These are phyloP conservation scores for Mesaphorura yosii DNA, from an alignment of 1,140 invertebrate genomes.

Conservation along the genomic window DNA sequence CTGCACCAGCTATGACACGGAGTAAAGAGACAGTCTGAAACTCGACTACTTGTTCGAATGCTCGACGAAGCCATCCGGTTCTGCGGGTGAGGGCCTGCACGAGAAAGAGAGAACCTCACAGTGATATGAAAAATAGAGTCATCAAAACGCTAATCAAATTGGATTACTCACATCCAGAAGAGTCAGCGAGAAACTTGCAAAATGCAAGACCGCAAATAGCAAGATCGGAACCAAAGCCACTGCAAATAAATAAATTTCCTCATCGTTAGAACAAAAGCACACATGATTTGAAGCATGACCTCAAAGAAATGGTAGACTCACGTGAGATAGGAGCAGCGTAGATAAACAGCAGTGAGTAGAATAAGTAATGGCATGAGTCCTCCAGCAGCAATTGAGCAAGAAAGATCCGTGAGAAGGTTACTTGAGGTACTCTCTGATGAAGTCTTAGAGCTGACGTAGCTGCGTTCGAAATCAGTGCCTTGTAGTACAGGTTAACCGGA, in stretches of 20 bases:
- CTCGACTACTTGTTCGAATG: slow-evolving; percentile 72
- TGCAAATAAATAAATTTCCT: slow-evolving; percentile 37
- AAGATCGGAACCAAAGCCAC: slow-evolving; percentile 81
- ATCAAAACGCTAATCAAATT: too few relatives aligned
- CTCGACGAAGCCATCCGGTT: slow-evolving; percentile 71
- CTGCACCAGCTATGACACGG: slow-evolving; percentile 69
- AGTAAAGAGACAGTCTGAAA: slow-evolving; percentile 77
- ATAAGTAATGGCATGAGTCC: slow-evolving; percentile 91
- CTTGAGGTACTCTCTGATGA: slow-evolving; percentile 76
- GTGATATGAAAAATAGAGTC: too few relatives aligned
- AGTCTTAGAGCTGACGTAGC: slow-evolving; percentile 84
- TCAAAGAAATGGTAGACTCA: slow-evolving; percentile 41
- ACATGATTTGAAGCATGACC: not conserved
- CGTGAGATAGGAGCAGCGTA: slow-evolving; percentile 73
- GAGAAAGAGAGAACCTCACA: too few relatives aligned
- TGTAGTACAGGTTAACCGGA: slow-evolving; percentile 74
- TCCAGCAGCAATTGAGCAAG: slow-evolving; percentile 65
- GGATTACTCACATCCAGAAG: slow-evolving; percentile 80
- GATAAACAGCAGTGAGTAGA: slow-evolving; percentile 87
- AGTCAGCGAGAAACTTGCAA: slow-evolving; percentile 73
- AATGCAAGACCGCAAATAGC: slow-evolving; percentile 81
- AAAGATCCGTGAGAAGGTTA: slow-evolving; percentile 69
- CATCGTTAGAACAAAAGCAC: not conserved
- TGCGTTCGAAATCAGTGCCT: slow-evolving; percentile 78
- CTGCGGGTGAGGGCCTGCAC: slow-evolving; percentile 70